Conservation (phyloP, 2,113 vertebrate species). For the Felis chaus region DNA sequence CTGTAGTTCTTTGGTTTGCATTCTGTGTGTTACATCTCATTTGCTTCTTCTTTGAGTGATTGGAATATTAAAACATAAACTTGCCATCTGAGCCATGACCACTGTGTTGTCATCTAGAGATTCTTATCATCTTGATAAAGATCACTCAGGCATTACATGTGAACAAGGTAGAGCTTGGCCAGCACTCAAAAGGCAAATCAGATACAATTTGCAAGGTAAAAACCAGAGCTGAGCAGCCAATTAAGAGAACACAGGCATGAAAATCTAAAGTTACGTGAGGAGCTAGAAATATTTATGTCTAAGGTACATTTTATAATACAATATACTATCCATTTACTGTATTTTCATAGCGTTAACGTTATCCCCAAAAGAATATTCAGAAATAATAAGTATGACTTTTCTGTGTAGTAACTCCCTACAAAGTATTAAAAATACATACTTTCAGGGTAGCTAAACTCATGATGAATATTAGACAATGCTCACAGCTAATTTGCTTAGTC, state of each 20-base stretch:
- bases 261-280: background rate
- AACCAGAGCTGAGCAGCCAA: background rate
- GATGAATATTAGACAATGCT: background rate
- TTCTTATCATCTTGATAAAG: slow-evolving; percentile 51
- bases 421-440: background rate
- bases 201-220: slow-evolving; percentile 32
- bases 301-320: background rate
- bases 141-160: slow-evolving; percentile 4
- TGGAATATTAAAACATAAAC: slow-evolving; percentile 51
- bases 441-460: background rate
- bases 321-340: background rate
- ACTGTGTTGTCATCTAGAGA: slow-evolving; percentile 35
- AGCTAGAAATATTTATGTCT: slow-evolving; percentile 3
- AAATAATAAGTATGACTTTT: background rate
- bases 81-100: slow-evolving; percentile 19
- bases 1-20: background rate
- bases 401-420: background rate
- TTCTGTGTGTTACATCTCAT: background rate
- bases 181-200: background rate
- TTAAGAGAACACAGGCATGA: background rate
- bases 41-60: background rate
- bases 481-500: background rate
- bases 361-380: slow-evolving; percentile 31
- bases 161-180: slow-evolving; percentile 47
- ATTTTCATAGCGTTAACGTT: background rate